A percentile compares a stretch with the other conserved stretches of the same genome.
These are phyloP conservation scores for Syngnathus typhle DNA, from an alignment of 2,113 vertebrate species.

Conservation along the genomic window DNA sequence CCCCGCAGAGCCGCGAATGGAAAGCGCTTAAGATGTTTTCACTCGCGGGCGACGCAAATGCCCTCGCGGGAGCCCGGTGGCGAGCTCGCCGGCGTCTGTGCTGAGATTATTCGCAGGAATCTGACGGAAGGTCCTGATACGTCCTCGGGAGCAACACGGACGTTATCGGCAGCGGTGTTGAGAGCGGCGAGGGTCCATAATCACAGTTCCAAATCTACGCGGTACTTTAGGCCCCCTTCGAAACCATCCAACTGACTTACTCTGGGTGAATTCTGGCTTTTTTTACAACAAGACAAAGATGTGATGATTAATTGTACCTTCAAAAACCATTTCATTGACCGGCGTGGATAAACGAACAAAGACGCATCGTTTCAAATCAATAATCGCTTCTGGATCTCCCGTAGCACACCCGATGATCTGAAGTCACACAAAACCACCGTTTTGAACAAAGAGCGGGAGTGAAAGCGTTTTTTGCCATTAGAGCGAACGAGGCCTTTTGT, in stretches of 20 bases:
- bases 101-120: background rate
- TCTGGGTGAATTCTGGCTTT: too few species aligned
- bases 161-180: background rate
- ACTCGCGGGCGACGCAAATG: background rate
- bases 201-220: background rate
- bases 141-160: background rate
- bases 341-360: background rate
- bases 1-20: background rate
- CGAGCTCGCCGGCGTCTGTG: background rate
- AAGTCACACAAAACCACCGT: background rate
- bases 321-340: background rate
- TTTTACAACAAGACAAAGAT: background rate
- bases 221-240: background rate
- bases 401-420: background rate
- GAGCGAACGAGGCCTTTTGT: slow-evolving; percentile 1
- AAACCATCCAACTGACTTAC: too few species aligned
- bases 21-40: background rate
- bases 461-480: background rate
- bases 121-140: background rate
- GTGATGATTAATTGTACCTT: background rate
- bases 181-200: background rate
- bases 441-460: background rate
- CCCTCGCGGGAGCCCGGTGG: background rate
- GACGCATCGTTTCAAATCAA: background rate
- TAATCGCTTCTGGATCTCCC: background rate